Evolutionary conservation across 2,888 invertebrate genomes (phyloP).

Genomic region (Parnassius smintheus): DNA sequence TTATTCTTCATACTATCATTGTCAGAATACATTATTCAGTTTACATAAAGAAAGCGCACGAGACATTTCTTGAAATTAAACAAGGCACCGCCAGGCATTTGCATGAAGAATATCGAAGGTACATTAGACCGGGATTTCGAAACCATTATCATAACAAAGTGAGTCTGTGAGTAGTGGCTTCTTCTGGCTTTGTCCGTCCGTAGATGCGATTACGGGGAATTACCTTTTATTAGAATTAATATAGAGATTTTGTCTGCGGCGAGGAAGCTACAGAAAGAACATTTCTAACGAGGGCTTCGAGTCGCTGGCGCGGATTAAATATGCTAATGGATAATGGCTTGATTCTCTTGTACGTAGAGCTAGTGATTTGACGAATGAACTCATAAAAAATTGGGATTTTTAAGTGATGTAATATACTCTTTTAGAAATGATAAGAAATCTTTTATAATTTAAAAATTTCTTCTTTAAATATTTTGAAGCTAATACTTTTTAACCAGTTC

Average conservation of each 20-base stretch:
- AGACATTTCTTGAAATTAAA: slow-evolving; percentile 30
- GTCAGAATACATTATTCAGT: slow-evolving; percentile 16
- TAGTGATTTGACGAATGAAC: not conserved
- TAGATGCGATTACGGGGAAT: slow-evolving; percentile 41
- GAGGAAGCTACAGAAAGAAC: slow-evolving; percentile 18
- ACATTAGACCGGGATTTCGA: slow-evolving; percentile 31
- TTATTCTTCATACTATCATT: slow-evolving; percentile 8
- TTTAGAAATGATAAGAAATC: no score
- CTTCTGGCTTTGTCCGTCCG: slow-evolving; percentile 30
- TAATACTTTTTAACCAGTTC: no score
- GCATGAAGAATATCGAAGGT: slow-evolving; percentile 41
- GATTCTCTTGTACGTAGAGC: not conserved
- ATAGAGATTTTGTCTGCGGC: slow-evolving; percentile 35
- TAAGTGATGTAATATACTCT: no score
- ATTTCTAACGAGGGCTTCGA: slow-evolving; percentile 1
- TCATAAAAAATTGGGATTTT: not conserved
- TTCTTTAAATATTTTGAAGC: no score
- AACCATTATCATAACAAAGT: slow-evolving; percentile 35
- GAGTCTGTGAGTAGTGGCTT: slow-evolving; percentile 35
- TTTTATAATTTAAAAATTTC: no score
- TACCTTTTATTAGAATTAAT: slow-evolving; percentile 49
- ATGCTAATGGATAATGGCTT: slow-evolving; percentile 8
- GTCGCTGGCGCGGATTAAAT: slow-evolving; percentile 1
- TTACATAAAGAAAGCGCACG: slow-evolving; percentile 26
- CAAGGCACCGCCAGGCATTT: slow-evolving; percentile 32